Percentiles rank a stretch among this genome's conserved stretches.
Conservation (phyloP, 1,140 invertebrate species). For the Drosophila nebulosa region DNA sequence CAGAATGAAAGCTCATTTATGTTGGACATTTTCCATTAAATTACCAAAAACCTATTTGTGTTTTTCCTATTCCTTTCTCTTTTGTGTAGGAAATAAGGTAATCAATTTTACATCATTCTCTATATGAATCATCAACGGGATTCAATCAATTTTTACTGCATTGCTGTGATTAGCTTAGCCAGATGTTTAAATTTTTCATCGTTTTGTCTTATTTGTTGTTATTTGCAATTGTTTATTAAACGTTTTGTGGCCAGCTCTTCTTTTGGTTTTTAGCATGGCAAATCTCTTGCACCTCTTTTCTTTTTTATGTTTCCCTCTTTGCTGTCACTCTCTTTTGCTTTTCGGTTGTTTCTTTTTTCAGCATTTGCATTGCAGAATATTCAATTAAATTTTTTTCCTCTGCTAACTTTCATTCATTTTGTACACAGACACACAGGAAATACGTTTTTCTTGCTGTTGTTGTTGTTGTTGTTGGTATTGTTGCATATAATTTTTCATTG, state of each 20-base stretch:
- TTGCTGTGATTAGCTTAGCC: no score
- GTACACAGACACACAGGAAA: slow-evolving; percentile 58
- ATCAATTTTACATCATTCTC: no score
- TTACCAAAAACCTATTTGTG: no score
- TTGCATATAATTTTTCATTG: slow-evolving; percentile 67
- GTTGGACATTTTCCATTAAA: no score
- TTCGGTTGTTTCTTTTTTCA: slow-evolving; percentile 14
- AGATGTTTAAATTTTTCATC: no score
- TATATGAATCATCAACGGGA: no score
- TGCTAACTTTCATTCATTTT: slow-evolving; percentile 58
- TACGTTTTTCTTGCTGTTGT: slow-evolving; percentile 35
- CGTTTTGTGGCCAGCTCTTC: not conserved
- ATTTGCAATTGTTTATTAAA: not conserved
- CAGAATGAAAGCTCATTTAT: no score
- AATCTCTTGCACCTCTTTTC: not conserved
- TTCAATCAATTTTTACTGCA: no score
- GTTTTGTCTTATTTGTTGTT: not conserved
- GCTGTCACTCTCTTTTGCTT: slow-evolving; percentile 11
- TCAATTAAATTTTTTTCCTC: slow-evolving; percentile 25
- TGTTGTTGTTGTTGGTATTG: slow-evolving; percentile 16
- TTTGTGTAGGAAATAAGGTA: no score
- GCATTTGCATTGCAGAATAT: slow-evolving; percentile 33
- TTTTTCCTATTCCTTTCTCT: no score
- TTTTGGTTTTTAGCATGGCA: not conserved
- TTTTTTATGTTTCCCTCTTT: not conserved